Evolutionary conservation across 2,797 vertebrate species (phyloP).

Genomic region (Myripristis murdjan): DNA sequence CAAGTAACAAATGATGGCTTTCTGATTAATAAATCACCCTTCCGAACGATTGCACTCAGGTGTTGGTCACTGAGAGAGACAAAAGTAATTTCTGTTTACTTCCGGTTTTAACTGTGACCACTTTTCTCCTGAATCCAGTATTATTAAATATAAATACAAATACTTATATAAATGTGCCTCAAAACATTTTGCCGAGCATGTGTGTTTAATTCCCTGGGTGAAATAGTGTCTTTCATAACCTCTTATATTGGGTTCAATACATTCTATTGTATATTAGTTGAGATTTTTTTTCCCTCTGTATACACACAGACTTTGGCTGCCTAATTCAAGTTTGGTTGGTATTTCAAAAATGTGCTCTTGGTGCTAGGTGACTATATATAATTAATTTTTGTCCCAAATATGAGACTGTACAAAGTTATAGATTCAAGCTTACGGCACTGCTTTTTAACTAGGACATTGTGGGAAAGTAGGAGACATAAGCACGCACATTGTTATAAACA

Average conservation of each 20-base stretch:
- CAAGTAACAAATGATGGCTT: no score
- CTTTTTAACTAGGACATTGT: conserved; percentile 17
- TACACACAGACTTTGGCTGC: not conserved
- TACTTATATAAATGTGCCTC: no score
- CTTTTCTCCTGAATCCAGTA: no score
- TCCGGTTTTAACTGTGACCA: no score
- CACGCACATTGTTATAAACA: conserved; percentile 64
- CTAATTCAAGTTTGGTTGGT: not conserved
- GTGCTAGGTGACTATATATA: conserved; percentile 6
- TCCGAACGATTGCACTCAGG: no score
- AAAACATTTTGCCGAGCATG: no score
- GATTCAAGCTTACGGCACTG: conserved; percentile 21
- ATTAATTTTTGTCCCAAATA: conserved; percentile 13
- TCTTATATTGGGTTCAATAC: not conserved
- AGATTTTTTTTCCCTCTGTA: not conserved
- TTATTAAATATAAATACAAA: no score
- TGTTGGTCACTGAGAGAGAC: no score
- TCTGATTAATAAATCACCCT: no score
- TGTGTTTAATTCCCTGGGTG: no score
- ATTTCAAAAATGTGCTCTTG: conserved; percentile 16
- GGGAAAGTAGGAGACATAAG: conserved; percentile 48
- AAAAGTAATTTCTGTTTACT: no score
- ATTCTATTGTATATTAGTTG: not conserved
- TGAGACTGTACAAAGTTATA: conserved; percentile 20
- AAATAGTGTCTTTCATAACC: not conserved